phyloP scores from a whole-genome alignment of 1,140 invertebrate genomes.

The Notospermus geniculatus region DNA sequence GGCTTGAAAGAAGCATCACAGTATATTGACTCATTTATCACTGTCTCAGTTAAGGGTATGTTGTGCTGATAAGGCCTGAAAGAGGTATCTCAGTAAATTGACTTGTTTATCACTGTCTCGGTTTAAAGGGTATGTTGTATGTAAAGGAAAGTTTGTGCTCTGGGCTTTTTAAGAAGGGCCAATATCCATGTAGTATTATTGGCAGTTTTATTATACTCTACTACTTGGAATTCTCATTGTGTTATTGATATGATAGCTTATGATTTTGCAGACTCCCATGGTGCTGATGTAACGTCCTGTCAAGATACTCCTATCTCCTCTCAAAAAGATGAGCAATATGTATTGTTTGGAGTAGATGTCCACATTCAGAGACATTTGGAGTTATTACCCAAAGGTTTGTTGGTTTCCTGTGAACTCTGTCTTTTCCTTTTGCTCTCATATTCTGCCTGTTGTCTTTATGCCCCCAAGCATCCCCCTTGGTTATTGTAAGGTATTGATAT shows the following conservation, averaged over 20 bases:
- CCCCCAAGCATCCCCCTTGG: not conserved
- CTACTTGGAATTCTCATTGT: not conserved
- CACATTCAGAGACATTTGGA: slow-evolving; percentile 46
- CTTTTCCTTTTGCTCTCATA: no score
- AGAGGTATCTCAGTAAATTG: not conserved
- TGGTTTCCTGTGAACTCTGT: no score
- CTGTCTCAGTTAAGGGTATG: slow-evolving; percentile 47
- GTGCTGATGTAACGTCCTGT: slow-evolving; percentile 32
- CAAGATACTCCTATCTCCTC: slow-evolving; percentile 42
- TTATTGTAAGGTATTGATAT: no score
- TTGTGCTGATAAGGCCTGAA: not conserved
- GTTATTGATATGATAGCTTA: not conserved
- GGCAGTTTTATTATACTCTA: no score
- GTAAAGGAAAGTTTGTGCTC: no score
- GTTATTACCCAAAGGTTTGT: slow-evolving; percentile 39
- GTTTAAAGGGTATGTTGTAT: no score
- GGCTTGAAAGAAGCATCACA: slow-evolving; percentile 44
- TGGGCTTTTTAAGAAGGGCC: no score
- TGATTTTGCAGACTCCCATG: slow-evolving; percentile 27
- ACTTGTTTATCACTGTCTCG: no score
- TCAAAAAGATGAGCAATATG: slow-evolving; percentile 33
- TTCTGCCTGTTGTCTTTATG: no score
- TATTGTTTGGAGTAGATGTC: slow-evolving; percentile 43
- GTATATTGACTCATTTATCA: slow-evolving; percentile 46
- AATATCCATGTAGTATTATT: no score